Percentiles rank a stretch among this genome's conserved stretches.
Evolutionary conservation across 1,140 invertebrate species (phyloP).

Genomic region (Apis mellifera): DNA sequence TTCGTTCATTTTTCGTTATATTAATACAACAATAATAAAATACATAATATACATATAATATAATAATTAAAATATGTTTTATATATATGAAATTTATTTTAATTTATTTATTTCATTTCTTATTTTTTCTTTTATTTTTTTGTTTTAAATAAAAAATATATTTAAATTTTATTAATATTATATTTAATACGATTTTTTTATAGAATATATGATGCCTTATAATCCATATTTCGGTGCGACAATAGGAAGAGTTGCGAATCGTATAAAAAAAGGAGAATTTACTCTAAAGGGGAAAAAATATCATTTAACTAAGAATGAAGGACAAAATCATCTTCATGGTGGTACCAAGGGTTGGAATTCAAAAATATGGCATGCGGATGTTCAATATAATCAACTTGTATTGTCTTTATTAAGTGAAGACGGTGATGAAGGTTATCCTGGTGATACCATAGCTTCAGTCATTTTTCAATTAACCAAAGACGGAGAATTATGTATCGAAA

Average conservation of each 20-base stretch:
- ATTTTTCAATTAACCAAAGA: slow-evolving; percentile 88
- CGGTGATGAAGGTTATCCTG: slow-evolving; percentile 94
- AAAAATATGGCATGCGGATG: slow-evolving; percentile 84
- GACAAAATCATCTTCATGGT: slow-evolving; percentile 91
- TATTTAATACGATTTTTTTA: neutral
- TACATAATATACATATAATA: neutral
- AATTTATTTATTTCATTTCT: neutral
- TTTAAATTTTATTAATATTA: neutral
- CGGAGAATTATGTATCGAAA: slow-evolving; percentile 87
- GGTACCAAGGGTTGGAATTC: slow-evolving; percentile 93
- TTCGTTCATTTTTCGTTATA: neutral
- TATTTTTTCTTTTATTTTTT: neutral
- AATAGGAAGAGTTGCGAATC: slow-evolving; percentile 93
- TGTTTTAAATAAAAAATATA: no score
- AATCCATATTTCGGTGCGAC: slow-evolving; percentile 94
- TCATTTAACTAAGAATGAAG: slow-evolving; percentile 88
- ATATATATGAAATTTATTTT: no score
- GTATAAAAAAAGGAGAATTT: slow-evolving; percentile 88
- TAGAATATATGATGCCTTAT: slow-evolving; percentile 83
- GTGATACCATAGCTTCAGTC: slow-evolving; percentile 85
- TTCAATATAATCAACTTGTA: slow-evolving; percentile 61
- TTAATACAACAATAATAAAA: no score
- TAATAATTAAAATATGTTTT: no score
- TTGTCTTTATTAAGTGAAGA: slow-evolving; percentile 88
- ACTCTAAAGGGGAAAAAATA: slow-evolving; percentile 86